Base-by-base conservation (phyloP, 2,113 vertebrate species). In the Notarius quadriscutis region DNA sequence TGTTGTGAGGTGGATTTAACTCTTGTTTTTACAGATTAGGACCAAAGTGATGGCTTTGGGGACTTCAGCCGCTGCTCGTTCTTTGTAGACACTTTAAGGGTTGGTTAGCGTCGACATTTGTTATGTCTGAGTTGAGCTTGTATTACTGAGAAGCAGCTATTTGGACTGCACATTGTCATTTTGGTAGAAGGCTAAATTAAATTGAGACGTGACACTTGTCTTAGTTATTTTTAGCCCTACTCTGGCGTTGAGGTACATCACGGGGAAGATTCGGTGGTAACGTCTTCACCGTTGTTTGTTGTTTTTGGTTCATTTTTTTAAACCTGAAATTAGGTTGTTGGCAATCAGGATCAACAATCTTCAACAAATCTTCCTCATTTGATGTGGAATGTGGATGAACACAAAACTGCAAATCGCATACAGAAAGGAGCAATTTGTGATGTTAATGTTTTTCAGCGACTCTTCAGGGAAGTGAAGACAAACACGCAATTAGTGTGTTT, bases 11-110 rank as follows among this genome's bases (percentile, higher is more conserved):
- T 77, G 71, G 90, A 81, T 88, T 92, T 90, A 90, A 79, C 88
- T 88, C 63, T 57, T 93, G 90, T 92, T 93, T 93, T 92, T 79
- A 85, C 87, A 87, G 92, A 91, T 92, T 90, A 92, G 67, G 79
- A 90, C 89, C 89, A 90, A 91, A 91, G 90, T 71, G 82, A 63
- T 86, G 81, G 83, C 80, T 86, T 84, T 84, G 71, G 86, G 86
- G 80, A 48, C 90, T 88, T 51, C 65, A 87, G 88, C 85, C 88
- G 83, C 83, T 86, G 74, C 79, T n/a, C 85, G 75, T 85, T 86
- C 88, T 87, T 89, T 89, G 89, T 89, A 92, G 84, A 89, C 88
- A 88, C 85, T 88, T 69, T 87, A 83, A 81, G 71, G 86, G 89
- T 60, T 88, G 86, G 89, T 60, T 88, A 88, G 71, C 81, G 85